Percentiles rank a stretch among this genome's conserved stretches.
These are phyloP conservation scores for Cydia amplana DNA, from an alignment of 1,140 invertebrate genomes.

Conservation along the genomic window DNA sequence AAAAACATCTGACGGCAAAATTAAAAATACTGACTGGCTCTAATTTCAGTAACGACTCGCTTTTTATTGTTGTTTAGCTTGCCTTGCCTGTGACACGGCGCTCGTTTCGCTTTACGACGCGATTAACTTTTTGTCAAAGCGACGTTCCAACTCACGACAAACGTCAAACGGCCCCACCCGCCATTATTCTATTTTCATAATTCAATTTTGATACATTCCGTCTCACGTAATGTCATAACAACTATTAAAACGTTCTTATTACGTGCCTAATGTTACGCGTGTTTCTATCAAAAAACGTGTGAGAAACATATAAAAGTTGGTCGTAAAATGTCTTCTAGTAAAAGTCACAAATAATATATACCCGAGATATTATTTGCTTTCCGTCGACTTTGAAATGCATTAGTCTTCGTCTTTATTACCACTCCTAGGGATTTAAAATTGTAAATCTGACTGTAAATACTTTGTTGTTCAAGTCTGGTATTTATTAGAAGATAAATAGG, in stretches of 20 bases:
- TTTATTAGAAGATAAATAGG: constrained; percentile 76
- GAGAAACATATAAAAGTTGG: constrained; percentile 63
- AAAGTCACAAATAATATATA: constrained; percentile 64
- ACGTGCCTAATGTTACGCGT: constrained; percentile 56
- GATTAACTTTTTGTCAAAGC: constrained; percentile 76
- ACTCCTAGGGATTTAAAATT: neutral
- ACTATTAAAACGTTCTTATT: constrained; percentile 53
- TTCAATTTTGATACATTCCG: constrained; percentile 69
- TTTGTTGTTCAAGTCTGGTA: constrained; percentile 53
- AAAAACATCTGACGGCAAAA: neutral
- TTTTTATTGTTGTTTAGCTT: constrained; percentile 57
- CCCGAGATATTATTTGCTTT: constrained; percentile 44
- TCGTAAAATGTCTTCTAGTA: constrained; percentile 69
- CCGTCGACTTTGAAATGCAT: neutral
- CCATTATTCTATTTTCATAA: constrained; percentile 53
- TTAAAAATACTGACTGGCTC: neutral
- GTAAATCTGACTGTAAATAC: constrained; percentile 30
- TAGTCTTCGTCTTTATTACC: neutral
- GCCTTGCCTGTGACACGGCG: constrained; percentile 62
- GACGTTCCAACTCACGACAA: constrained; percentile 49
- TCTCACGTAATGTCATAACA: constrained; percentile 71
- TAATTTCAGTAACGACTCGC: constrained; percentile 44
- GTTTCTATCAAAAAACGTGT: constrained; percentile 57
- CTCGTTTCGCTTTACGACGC: constrained; percentile 68
- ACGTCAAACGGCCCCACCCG: constrained; percentile 36